These are phyloP conservation scores for Grammomys surdaster DNA, from an alignment of 2,113 vertebrate genomes.

Conservation along the genomic window DNA sequence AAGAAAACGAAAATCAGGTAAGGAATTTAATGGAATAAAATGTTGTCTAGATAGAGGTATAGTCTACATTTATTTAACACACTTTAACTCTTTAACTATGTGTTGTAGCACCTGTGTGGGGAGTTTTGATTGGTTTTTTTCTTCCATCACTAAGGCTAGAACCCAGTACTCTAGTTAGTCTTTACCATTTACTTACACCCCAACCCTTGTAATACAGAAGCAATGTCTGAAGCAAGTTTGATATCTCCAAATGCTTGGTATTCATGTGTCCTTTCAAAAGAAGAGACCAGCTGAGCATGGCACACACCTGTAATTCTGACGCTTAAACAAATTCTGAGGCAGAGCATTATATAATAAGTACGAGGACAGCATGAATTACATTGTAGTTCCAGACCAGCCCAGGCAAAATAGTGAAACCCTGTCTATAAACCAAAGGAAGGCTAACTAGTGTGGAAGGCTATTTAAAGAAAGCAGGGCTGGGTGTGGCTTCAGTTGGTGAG, in stretches of 20 bases:
- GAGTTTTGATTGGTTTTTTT: not conserved
- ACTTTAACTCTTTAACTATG: not conserved
- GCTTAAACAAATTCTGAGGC: not conserved
- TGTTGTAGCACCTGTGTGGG: not conserved
- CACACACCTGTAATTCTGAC: not conserved
- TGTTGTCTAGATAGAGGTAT: not conserved
- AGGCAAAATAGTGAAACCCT: not conserved
- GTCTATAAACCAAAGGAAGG: not conserved
- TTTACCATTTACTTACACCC: not conserved
- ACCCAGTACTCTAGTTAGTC: too few relatives aligned
- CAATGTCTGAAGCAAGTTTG: constrained; percentile 24
- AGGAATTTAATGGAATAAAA: not conserved
- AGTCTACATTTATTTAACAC: not conserved
- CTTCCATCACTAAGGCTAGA: not conserved
- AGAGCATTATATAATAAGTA: not conserved
- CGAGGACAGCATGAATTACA: not conserved
- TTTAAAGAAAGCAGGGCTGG: not conserved
- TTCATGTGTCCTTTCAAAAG: not conserved
- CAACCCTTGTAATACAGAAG: not conserved
- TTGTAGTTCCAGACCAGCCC: not conserved
- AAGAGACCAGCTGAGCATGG: not conserved
- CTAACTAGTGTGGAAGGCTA: not conserved
- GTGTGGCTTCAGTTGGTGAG: not conserved
- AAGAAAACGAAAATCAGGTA: constrained; percentile 93
- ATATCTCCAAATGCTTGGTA: not conserved